Percentiles rank a stretch among this genome's conserved stretches.
These are phyloP conservation scores for Lampris megalopsis DNA, from an alignment of 2,113 vertebrate genomes.

Conservation along the genomic window DNA sequence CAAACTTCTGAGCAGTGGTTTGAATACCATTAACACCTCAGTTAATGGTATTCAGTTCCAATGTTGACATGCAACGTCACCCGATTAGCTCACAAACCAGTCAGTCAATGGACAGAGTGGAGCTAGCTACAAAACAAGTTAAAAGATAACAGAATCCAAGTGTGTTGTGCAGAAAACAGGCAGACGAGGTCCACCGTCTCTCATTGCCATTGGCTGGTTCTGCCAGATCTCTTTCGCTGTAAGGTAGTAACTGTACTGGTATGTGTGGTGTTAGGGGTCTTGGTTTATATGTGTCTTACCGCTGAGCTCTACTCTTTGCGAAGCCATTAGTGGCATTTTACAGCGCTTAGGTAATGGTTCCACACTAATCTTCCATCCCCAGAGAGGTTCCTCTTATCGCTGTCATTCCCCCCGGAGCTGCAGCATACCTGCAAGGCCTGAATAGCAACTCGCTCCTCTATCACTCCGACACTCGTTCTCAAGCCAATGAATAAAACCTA, in stretches of 20 bases:
- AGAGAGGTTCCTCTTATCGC: conserved; percentile 54
- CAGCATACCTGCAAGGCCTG: conserved; percentile 46
- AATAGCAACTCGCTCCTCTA: conserved; percentile 5
- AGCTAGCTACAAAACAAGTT: too few species aligned
- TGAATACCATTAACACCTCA: too few species aligned
- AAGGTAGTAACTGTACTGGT: conserved; percentile 30
- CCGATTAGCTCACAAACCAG: too few species aligned
- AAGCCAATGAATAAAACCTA: conserved; percentile 3
- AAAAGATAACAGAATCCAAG: conserved; percentile 15
- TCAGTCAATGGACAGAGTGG: too few species aligned
- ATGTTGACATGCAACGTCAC: too few species aligned
- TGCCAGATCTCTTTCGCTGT: background rate
- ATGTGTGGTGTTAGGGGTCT: conserved; percentile 34
- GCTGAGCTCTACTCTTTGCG: conserved; percentile 55
- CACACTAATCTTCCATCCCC: conserved; percentile 66
- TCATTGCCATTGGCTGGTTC: too few species aligned
- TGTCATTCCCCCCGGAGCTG: conserved; percentile 47
- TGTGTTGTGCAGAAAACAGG: background rate
- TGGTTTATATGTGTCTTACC: conserved; percentile 50
- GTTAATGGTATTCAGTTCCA: too few species aligned
- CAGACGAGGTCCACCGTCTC: background rate
- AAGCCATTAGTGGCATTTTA: conserved; percentile 71
- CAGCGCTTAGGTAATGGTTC: conserved; percentile 63
- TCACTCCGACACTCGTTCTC: background rate
- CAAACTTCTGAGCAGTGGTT: too few species aligned